Conservation (phyloP, 2,888 invertebrate species). For the Eremobia ochroleuca region DNA sequence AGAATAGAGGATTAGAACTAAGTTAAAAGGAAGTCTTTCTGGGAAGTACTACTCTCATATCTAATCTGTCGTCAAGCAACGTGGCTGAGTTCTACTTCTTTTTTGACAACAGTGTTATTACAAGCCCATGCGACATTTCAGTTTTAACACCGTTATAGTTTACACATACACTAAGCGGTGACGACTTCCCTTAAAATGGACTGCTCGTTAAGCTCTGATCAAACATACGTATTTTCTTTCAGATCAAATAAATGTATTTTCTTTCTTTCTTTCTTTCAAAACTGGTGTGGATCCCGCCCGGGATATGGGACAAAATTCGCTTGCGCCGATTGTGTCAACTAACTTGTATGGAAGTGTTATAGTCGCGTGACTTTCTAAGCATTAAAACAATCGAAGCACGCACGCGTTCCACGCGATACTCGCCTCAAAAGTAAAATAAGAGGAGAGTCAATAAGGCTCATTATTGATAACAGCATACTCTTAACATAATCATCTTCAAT, state of each 20-base stretch:
- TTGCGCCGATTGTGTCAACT: no score
- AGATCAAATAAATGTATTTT: no score
- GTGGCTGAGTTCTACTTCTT: neutral
- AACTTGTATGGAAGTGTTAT: neutral
- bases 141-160: neutral
- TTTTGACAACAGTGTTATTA: neutral
- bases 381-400: neutral
- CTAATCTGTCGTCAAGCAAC: neutral
- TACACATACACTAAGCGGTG: no score
- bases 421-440: neutral
- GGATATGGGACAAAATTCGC: no score
- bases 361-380: neutral
- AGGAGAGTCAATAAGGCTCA: neutral
- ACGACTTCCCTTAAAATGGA: no score
- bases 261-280: no score
- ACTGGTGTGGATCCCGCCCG: no score
- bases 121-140: neutral
- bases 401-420: neutral
- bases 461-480: neutral
- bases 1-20: no score
- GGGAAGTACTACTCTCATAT: no score
- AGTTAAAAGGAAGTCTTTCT: no score
- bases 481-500: slow-evolving; percentile 5
- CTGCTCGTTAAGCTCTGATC: no score
- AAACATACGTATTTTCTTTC: no score